Conservation (phyloP, 2,113 vertebrate species). For the Oreocharis arfaki region DNA sequence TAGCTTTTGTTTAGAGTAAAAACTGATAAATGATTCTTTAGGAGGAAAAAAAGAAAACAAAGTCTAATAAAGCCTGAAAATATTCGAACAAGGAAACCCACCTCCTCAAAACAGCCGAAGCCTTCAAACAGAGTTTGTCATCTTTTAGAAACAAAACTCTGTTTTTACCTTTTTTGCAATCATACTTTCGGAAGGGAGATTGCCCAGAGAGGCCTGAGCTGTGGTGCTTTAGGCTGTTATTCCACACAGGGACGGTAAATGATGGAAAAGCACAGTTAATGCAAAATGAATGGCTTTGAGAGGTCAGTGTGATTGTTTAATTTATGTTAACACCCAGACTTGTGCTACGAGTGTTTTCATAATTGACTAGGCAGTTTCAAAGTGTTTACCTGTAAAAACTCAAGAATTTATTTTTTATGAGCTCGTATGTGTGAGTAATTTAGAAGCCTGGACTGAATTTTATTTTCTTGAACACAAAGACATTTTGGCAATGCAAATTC, state of each 20-base stretch:
- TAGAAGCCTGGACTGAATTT: slow-evolving; percentile 1
- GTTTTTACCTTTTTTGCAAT: not conserved
- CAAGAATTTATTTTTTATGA: not conserved
- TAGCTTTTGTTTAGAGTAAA: not conserved
- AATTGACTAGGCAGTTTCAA: not conserved
- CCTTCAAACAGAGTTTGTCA: not conserved
- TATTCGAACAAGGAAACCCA: not conserved
- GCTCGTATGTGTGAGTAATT: not conserved
- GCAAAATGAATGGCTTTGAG: not conserved
- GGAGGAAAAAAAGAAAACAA: fast-evolving
- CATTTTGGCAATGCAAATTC: slow-evolving; percentile 14
- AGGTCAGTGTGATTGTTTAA: not conserved
- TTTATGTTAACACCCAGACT: not conserved
- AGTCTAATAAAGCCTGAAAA: not conserved
- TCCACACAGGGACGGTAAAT: not conserved
- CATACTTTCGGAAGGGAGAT: not conserved
- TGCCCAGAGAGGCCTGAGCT: not conserved
- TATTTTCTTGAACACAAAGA: not conserved
- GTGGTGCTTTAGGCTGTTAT: not conserved
- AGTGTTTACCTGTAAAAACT: not conserved
- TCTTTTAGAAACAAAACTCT: not conserved
- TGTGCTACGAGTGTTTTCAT: not conserved
- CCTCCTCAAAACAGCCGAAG: not conserved
- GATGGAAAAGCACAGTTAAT: not conserved
- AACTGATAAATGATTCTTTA: not conserved